Evolutionary conservation across 2,113 vertebrate species (phyloP).

Genomic region (Varanus salvator): DNA sequence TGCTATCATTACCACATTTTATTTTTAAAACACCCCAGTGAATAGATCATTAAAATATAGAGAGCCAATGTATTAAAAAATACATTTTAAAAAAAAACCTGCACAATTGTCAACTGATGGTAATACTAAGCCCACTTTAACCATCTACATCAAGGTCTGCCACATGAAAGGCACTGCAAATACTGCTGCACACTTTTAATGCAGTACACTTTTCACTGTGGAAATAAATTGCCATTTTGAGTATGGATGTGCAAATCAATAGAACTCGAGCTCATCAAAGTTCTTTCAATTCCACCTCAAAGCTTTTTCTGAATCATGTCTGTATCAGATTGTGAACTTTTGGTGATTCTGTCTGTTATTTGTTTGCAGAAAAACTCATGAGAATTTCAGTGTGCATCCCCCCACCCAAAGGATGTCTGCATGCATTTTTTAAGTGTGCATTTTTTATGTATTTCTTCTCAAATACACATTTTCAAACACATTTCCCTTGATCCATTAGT

Average conservation of each 20-base stretch:
- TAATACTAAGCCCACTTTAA: background rate
- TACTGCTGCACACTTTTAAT: background rate
- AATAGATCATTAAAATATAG: background rate
- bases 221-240: background rate
- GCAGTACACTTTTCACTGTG: background rate
- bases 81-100: background rate
- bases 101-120: background rate
- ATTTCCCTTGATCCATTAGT: background rate
- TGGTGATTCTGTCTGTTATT: background rate
- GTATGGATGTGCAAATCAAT: background rate
- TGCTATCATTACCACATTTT: background rate
- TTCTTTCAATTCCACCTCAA: background rate
- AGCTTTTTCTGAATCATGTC: background rate
- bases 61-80: background rate
- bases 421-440: background rate
- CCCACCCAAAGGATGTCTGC: background rate
- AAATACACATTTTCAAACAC: background rate
- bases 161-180: background rate
- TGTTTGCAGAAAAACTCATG: background rate
- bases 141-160: background rate
- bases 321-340: background rate
- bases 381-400: background rate
- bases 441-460: background rate
- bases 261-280: background rate
- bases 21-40: background rate